Evolutionary conservation across 2,888 invertebrate genomes (phyloP).

Genomic region (Xestia xanthographa): DNA sequence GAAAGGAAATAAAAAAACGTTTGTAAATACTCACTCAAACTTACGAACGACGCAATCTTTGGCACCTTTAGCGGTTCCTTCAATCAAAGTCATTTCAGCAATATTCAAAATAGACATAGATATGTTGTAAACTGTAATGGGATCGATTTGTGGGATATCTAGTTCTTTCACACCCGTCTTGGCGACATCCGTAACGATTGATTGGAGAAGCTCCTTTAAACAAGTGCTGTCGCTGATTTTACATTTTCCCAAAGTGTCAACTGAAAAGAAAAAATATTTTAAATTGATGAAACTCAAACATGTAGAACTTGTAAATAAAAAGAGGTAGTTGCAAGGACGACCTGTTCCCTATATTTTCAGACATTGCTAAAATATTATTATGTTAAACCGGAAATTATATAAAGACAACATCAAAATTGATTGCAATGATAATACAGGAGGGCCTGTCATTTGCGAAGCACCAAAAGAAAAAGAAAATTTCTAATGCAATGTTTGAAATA

Average conservation of each 20-base stretch:
- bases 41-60: conserved; percentile 66
- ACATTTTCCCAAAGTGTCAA: conserved; percentile 69
- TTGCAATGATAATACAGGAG: background rate
- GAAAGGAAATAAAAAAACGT: background rate
- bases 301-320: background rate
- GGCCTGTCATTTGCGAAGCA: background rate
- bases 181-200: conserved; percentile 59
- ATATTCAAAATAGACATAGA: conserved; percentile 63
- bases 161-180: conserved; percentile 72
- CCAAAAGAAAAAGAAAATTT: background rate
- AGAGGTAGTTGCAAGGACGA: background rate
- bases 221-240: conserved; percentile 70
- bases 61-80: conserved; percentile 73
- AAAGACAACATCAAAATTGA: background rate
- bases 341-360: background rate
- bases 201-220: conserved; percentile 61
- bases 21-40: conserved; percentile 60
- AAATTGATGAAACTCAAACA: no score
- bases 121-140: conserved; percentile 67
- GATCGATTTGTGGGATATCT: conserved; percentile 73
- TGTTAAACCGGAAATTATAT: background rate
- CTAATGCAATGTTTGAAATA: background rate
- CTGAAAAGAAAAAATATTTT: conserved; percentile 42
- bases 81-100: conserved; percentile 68
- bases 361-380: background rate